Base-by-base conservation (phyloP, 1,140 invertebrate species). In the Saccostrea echinata region DNA sequence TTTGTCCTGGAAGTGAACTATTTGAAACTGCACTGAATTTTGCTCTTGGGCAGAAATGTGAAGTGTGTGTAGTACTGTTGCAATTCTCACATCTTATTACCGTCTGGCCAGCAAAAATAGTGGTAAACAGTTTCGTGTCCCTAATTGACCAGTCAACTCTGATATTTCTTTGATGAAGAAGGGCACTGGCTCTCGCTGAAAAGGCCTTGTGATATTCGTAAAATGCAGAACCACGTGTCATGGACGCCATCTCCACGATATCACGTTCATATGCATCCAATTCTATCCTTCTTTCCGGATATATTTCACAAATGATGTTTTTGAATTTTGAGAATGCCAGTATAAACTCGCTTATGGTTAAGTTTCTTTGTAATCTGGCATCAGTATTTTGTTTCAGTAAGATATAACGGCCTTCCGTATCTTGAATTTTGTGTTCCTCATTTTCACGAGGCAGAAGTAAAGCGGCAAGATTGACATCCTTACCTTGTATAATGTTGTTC, bases 181-280 rank as follows among this genome's bases (percentile, higher is more conserved):
- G 61, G 13, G 89, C 64, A 11, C 81, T 84, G 24, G 86, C 86
- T 55, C 84, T 24, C 0, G 57, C 53, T 16, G 82, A 81, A 61
- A 89, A 87, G 11, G 33, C 21, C 12, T 55, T 84, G 51, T 90
- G 87, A 21, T 90, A 90, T 13, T 86, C 71, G 27, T 90, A 87
- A 57, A 89, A 90, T 0, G 33, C 76, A 2, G 35, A 12, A 8
- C 83, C 43, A 2, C 27, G 35, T 16, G 64, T 52, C 0, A 33
- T 24, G 6, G 71, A 68, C 21, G 43, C 35, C 82, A 88, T 89
- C 30, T 90, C 87, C 1, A 88, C 83, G 16, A 90, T 83, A 61
- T 88, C 71, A 1, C 87, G 12, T 18, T 84, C 81, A 64, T 90
- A 90, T 1, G 76, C 30, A 64, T 88, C 87, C 18, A 87, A 30